These are phyloP conservation scores for Calidris pygmaea DNA, from an alignment of 2,113 vertebrate genomes.

Conservation along the genomic window DNA sequence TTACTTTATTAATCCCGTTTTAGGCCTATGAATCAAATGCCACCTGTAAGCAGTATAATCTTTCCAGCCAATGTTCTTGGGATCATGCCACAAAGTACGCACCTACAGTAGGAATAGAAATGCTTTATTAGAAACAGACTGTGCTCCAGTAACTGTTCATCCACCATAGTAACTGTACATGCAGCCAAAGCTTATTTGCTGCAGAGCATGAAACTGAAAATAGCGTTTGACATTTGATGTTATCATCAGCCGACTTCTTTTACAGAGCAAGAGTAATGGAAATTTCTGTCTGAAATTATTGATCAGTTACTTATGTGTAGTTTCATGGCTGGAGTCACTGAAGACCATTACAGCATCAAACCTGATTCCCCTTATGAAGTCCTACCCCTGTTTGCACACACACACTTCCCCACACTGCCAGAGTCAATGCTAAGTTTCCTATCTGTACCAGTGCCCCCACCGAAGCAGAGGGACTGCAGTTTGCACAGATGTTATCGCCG, in stretches of 20 bases:
- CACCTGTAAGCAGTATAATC: slow-evolving; percentile 98
- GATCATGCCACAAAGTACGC: slow-evolving; percentile 95
- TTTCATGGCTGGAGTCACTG: not conserved
- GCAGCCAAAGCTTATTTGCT: not conserved
- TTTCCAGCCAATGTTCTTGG: slow-evolving; percentile 97
- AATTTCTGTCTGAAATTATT: not conserved
- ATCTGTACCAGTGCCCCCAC: not conserved
- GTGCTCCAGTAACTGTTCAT: not conserved
- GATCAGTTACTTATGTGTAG: not conserved
- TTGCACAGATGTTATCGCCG: not conserved
- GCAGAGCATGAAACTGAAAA: not conserved
- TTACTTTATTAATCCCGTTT: slow-evolving; percentile 96
- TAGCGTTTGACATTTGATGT: not conserved
- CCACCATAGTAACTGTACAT: not conserved
- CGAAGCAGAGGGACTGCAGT: not conserved
- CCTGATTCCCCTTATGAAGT: not conserved
- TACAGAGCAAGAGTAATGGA: not conserved
- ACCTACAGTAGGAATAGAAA: slow-evolving; percentile 77
- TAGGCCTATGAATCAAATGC: slow-evolving; percentile 97
- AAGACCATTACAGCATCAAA: fast-evolving
- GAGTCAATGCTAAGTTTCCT: not conserved
- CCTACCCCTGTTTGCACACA: not conserved
- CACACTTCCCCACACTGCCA: not conserved
- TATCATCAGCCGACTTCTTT: not conserved
- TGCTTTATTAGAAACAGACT: not conserved